Conservation (phyloP, 2,888 invertebrate genomes). For the Troides oblongomaculatus region DNA sequence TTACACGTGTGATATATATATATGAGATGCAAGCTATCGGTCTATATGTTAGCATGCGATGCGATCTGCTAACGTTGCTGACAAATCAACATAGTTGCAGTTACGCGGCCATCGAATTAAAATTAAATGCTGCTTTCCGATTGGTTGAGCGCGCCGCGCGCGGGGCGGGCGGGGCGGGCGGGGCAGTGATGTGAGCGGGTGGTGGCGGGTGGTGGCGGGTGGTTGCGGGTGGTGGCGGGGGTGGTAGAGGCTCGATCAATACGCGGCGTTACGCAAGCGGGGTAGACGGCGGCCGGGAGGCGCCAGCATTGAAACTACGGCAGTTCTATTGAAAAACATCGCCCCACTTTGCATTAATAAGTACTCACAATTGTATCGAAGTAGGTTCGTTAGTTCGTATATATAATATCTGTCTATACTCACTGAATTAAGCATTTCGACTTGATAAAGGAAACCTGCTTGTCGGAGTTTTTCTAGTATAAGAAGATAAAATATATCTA, state of each 20-base stretch:
- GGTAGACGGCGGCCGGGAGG: conserved; percentile 44
- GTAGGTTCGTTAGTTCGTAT: too few relatives aligned
- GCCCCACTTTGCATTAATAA: too few relatives aligned
- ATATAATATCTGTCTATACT: too few relatives aligned
- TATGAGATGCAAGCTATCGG: too few relatives aligned
- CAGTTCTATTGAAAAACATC: too few relatives aligned
- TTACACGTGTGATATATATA: too few relatives aligned
- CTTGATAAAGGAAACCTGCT: too few relatives aligned
- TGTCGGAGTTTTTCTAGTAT: too few relatives aligned
- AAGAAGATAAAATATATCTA: too few relatives aligned
- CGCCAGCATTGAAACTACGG: conserved; percentile 16
- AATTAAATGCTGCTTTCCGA: conserved; percentile 63
- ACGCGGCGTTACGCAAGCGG: conserved; percentile 66
- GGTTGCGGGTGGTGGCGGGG: conserved; percentile 32
- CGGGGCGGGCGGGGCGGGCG: conserved; percentile 38
- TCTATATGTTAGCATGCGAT: background rate
- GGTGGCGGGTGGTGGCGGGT: conserved; percentile 33
- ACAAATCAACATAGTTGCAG: conserved; percentile 61
- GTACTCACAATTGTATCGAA: too few relatives aligned
- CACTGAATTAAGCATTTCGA: too few relatives aligned
- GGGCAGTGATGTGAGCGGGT: conserved; percentile 35
- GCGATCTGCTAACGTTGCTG: conserved; percentile 47
- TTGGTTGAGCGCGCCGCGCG: conserved; percentile 50
- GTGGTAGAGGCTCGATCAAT: conserved; percentile 60
- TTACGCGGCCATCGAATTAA: conserved; percentile 67